These are phyloP conservation scores for Nestor notabilis DNA, from an alignment of 2,113 vertebrate genomes.

Conservation along the genomic window DNA sequence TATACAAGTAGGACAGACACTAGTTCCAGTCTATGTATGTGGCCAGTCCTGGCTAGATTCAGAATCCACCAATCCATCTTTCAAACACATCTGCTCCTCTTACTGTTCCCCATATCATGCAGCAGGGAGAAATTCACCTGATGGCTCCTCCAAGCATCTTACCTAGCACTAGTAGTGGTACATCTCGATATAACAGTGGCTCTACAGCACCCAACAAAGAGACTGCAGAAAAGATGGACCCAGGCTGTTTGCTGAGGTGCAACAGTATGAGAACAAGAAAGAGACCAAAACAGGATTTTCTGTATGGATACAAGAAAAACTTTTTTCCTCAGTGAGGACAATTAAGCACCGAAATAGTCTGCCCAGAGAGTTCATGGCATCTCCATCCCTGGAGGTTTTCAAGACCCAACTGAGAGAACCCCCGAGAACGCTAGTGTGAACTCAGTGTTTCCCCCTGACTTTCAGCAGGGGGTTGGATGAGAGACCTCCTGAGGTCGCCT, in stretches of 20 bases:
- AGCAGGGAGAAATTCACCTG: not conserved
- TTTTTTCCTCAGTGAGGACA: not conserved
- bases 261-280: accelerated
- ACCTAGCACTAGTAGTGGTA: not conserved
- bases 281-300: not conserved
- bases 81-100: not conserved
- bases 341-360: not conserved
- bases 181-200: accelerated
- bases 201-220: not conserved
- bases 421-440: not conserved
- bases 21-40: accelerated
- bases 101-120: too few relatives aligned
- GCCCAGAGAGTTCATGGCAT: not conserved
- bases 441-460: too few relatives aligned
- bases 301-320: not conserved
- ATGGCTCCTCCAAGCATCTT: not conserved
- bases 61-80: not conserved
- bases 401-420: not conserved
- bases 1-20: not conserved
- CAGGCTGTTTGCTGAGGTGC: not conserved
- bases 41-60: not conserved
- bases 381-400: not conserved
- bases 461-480: too few relatives aligned
- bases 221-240: not conserved
- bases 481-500: not conserved